Conservation (phyloP, 2,888 invertebrate species). For the Pterostichus madidus region DNA sequence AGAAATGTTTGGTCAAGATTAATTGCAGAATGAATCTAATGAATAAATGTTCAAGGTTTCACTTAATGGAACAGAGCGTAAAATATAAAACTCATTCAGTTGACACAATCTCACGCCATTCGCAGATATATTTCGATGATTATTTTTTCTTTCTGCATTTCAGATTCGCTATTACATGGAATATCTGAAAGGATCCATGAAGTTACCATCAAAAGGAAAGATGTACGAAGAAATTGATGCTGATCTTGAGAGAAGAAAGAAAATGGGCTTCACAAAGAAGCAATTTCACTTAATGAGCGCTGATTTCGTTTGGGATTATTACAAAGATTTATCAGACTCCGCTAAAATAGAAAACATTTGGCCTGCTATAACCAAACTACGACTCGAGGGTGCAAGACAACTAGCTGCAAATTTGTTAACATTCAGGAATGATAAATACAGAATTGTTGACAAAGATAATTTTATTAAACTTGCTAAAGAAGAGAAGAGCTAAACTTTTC, state of each 20-base stretch:
- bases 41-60: too few relatives aligned
- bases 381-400: conserved; percentile 83
- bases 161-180: conserved; percentile 84
- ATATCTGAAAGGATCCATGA: conserved; percentile 82
- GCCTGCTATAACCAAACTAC: conserved; percentile 83
- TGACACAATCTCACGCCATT: too few relatives aligned
- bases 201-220: conserved; percentile 81
- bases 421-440: conserved; percentile 83
- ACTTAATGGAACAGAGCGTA: too few relatives aligned
- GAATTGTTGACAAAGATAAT: conserved; percentile 80
- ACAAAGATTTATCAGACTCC: conserved; percentile 81
- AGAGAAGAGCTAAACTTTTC: not conserved
- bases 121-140: too few relatives aligned
- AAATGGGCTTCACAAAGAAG: conserved; percentile 81
- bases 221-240: conserved; percentile 83
- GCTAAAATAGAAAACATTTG: conserved; percentile 82
- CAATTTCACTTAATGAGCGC: conserved; percentile 89
- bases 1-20: too few relatives aligned
- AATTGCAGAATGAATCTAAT: too few relatives aligned
- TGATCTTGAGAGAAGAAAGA: too few relatives aligned
- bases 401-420: conserved; percentile 82
- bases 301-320: conserved; percentile 82
- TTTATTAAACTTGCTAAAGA: conserved; percentile 69
- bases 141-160: too few relatives aligned
- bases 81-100: too few relatives aligned